Percentiles rank a stretch among this genome's conserved stretches.
phyloP scores from a whole-genome alignment of 2,113 vertebrate species.

The Dromas ardeola region DNA sequence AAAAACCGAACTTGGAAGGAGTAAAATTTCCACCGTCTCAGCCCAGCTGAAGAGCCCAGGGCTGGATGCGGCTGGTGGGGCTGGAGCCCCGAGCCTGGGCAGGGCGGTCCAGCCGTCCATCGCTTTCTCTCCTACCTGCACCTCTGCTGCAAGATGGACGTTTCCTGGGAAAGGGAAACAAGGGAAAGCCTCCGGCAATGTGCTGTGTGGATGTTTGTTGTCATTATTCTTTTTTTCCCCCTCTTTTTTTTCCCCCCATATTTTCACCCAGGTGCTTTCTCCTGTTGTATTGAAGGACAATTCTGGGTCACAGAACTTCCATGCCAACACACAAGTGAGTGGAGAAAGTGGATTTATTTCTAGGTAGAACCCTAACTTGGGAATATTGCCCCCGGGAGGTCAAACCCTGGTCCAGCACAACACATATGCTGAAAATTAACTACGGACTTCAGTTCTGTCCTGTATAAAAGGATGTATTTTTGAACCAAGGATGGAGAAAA shows the following conservation, averaged over 20 bases:
- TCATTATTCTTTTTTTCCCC: background rate
- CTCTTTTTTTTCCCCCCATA: background rate
- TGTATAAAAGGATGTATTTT: background rate
- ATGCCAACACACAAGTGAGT: background rate
- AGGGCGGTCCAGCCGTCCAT: background rate
- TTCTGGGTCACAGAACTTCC: background rate
- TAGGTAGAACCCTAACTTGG: background rate
- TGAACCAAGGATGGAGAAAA: background rate
- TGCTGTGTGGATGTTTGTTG: accelerated
- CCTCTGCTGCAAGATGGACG: background rate
- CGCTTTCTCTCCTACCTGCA: background rate
- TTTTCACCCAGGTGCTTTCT: background rate
- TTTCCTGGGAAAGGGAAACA: background rate
- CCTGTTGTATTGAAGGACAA: background rate
- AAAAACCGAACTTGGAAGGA: background rate
- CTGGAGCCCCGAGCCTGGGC: background rate
- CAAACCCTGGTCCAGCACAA: background rate
- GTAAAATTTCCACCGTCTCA: constrained; percentile 10
- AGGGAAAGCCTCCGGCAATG: background rate
- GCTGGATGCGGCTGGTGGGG: background rate
- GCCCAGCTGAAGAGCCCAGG: background rate
- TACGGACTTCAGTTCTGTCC: background rate
- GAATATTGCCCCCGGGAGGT: background rate
- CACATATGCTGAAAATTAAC: background rate
- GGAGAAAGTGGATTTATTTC: background rate